Conservation (phyloP, 2,888 invertebrate genomes). For the Eretmocerus hayati region DNA sequence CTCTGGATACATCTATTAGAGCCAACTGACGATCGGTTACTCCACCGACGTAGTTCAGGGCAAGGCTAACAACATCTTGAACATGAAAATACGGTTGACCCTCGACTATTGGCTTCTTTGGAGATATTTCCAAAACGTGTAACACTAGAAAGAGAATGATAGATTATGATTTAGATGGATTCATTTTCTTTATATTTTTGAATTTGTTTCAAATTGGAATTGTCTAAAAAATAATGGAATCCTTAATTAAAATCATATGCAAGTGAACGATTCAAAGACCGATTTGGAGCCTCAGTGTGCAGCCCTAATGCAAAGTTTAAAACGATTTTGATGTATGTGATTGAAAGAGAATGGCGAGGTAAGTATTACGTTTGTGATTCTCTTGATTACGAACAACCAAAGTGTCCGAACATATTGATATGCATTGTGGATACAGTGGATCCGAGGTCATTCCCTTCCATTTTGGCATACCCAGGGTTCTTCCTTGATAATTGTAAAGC, state of each 20-base stretch:
- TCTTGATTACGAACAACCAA: constrained; percentile 78
- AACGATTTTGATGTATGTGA: no score
- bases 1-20: constrained; percentile 81
- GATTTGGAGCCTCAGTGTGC: no score
- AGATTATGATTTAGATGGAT: background rate
- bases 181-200: background rate
- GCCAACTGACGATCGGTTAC: constrained; percentile 75
- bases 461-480: constrained; percentile 75
- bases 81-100: constrained; percentile 69
- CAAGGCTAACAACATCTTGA: constrained; percentile 72
- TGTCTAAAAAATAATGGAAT: no score
- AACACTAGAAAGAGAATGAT: constrained; percentile 53
- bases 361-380: constrained; percentile 65
- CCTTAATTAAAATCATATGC: no score
- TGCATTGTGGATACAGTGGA: constrained; percentile 64
- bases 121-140: constrained; percentile 77
- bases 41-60: constrained; percentile 78
- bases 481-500: constrained; percentile 89
- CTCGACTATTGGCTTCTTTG: constrained; percentile 66
- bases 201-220: background rate
- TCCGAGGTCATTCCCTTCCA: constrained; percentile 82
- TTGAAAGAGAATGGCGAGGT: background rate
- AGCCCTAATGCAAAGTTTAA: no score
- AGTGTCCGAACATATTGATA: constrained; percentile 81
- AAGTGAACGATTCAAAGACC: no score